Evolutionary conservation across 2,888 invertebrate species (phyloP).

Genomic region (Selenia dentaria): DNA sequence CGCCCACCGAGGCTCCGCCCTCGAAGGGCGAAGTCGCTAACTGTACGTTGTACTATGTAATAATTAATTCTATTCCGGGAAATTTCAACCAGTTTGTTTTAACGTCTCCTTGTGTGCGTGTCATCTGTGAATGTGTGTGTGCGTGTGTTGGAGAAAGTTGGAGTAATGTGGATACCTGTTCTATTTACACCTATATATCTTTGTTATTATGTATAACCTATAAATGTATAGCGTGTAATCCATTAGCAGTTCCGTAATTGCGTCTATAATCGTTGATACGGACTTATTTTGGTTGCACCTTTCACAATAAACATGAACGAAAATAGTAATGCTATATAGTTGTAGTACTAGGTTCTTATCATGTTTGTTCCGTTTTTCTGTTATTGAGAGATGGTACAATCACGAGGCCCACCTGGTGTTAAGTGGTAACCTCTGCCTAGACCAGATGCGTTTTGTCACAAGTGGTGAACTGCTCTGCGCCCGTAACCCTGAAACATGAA

Average conservation of each 20-base stretch:
- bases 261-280: background rate
- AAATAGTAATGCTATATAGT: no score
- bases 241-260: constrained; percentile 1
- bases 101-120: constrained; percentile 32
- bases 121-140: constrained; percentile 5
- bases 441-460: no score
- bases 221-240: background rate
- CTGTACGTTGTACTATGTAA: constrained; percentile 41
- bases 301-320: no score
- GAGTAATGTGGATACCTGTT: background rate
- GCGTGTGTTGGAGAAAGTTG: constrained; percentile 8
- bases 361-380: no score
- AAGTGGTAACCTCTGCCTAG: no score
- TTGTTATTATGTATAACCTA: background rate
- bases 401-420: no score
- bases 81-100: constrained; percentile 46
- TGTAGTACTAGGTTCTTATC: no score
- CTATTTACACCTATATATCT: no score
- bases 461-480: no score
- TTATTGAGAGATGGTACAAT: no score
- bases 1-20: constrained; percentile 42
- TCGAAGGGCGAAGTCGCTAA: constrained; percentile 24
- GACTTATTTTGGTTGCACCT: no score
- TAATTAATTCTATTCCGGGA: constrained; percentile 66
- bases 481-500: no score